Percentiles rank a stretch among this genome's conserved stretches.
These are phyloP conservation scores for Teleiodes luculella DNA, from an alignment of 2,888 invertebrate genomes.

Conservation along the genomic window DNA sequence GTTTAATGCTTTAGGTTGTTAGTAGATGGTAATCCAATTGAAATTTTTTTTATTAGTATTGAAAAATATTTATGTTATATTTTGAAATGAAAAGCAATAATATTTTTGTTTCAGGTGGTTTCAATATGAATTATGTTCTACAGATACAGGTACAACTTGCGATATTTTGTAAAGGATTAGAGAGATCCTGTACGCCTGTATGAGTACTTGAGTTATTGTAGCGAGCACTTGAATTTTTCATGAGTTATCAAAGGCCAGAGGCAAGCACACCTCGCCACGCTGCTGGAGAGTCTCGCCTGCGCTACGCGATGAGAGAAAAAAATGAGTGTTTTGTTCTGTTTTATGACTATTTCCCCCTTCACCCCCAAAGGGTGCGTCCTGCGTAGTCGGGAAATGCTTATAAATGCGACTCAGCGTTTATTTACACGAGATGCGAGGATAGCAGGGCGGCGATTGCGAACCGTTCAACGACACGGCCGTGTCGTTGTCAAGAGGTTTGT, in stretches of 20 bases:
- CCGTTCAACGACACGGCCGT: too few relatives aligned
- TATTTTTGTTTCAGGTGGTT: neutral
- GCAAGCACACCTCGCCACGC: slow-evolving; percentile 38
- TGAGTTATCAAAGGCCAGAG: slow-evolving; percentile 60
- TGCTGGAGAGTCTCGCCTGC: slow-evolving; percentile 35
- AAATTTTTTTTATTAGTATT: neutral
- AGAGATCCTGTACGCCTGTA: neutral
- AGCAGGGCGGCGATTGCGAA: too few relatives aligned
- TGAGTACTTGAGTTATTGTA: slow-evolving; percentile 35
- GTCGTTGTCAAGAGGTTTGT: too few relatives aligned
- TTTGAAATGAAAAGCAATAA: too few relatives aligned
- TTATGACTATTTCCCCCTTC: slow-evolving; percentile 52
- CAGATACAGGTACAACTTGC: too few relatives aligned
- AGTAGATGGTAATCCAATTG: neutral
- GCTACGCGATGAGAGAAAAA: slow-evolving; percentile 36
- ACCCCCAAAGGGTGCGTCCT: slow-evolving; percentile 40
- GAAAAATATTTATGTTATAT: too few relatives aligned
- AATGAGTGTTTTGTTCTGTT: slow-evolving; percentile 36
- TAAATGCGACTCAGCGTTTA: slow-evolving; percentile 20
- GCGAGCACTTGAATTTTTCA: slow-evolving; percentile 63
- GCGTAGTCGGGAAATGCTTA: slow-evolving; percentile 46
- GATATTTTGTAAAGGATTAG: too few relatives aligned
- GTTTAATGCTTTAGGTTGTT: neutral
- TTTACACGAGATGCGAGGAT: slow-evolving; percentile 10
- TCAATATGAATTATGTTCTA: too few relatives aligned